Conservation (phyloP, 2,113 vertebrate species). For the Motacilla alba region DNA sequence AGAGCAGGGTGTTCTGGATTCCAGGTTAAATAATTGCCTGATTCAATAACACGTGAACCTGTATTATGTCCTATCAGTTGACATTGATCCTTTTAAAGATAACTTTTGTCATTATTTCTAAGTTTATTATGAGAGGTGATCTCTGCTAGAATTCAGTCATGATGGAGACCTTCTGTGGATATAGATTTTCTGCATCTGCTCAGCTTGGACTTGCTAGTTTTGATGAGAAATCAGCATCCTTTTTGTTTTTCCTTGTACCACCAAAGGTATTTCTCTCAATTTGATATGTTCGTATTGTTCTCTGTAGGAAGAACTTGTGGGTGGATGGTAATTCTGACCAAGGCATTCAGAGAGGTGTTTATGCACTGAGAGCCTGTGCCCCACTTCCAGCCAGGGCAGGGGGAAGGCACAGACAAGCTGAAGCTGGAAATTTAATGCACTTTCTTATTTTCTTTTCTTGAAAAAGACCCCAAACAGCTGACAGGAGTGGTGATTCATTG, state of each 20-base stretch:
- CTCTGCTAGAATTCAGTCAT: neutral
- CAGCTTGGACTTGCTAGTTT: neutral
- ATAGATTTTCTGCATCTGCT: neutral
- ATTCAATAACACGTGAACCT: neutral
- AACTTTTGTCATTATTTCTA: neutral
- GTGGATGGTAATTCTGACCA: neutral
- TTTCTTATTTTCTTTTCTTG: neutral
- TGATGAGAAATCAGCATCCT: neutral
- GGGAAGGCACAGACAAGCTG: neutral
- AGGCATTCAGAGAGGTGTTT: neutral
- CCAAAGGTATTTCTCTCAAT: neutral
- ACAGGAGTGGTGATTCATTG: neutral
- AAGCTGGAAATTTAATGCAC: neutral
- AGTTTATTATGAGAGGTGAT: neutral
- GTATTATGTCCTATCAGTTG: neutral
- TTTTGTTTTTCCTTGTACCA: neutral
- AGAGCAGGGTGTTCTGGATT: neutral
- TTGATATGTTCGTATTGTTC: neutral
- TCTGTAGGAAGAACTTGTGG: neutral
- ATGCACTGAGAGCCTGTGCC: neutral
- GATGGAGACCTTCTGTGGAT: neutral
- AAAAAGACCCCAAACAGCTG: neutral
- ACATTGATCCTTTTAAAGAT: neutral
- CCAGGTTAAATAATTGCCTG: neutral
- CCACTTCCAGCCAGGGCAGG: neutral